phyloP scores from a whole-genome alignment of 2,888 invertebrate species.

The Balanococcus diminutus region DNA sequence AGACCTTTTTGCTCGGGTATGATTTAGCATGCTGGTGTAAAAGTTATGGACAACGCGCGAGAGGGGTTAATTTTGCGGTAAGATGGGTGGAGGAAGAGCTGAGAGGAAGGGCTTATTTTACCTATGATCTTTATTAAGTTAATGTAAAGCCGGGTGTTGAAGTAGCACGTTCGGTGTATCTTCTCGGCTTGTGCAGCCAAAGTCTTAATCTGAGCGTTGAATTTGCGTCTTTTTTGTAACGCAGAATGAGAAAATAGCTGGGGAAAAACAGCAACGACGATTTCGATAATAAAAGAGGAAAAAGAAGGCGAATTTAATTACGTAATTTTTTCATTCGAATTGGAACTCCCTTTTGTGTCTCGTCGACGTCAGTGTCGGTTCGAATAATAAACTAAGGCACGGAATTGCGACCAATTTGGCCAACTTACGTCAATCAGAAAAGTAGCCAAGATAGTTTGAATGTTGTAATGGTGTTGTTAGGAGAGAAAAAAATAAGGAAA shows the following conservation, averaged over 20 bases:
- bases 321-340: background rate
- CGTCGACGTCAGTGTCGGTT: background rate
- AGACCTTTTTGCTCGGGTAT: background rate
- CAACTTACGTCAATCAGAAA: background rate
- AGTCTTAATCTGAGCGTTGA: background rate
- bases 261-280: background rate
- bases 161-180: background rate
- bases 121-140: conserved; percentile 20
- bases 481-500: background rate
- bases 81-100: background rate
- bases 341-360: background rate
- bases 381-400: background rate
- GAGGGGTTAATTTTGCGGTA: background rate
- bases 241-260: background rate
- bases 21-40: background rate
- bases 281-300: background rate
- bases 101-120: background rate
- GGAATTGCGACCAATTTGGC: background rate
- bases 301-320: background rate
- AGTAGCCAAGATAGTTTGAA: background rate
- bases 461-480: too few species aligned
- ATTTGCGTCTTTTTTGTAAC: background rate
- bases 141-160: background rate
- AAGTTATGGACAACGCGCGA: background rate
- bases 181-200: background rate